Evolutionary conservation across 2,888 invertebrate species (phyloP).

Genomic region (Ceraclea dissimilis): DNA sequence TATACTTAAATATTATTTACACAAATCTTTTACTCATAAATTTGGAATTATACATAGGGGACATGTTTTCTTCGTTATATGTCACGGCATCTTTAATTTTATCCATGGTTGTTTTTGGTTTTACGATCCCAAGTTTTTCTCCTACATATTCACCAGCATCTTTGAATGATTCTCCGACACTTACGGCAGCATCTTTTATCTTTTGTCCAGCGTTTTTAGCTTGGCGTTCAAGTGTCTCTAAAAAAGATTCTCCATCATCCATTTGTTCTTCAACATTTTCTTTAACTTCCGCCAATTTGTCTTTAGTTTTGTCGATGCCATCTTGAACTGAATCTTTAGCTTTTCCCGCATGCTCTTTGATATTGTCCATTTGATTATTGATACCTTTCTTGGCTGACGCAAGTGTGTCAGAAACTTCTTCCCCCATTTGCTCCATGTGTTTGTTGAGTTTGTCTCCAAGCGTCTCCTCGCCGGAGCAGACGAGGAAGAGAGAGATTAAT

Average conservation of each 20-base stretch:
- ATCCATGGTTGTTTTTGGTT: slow-evolving; percentile 17
- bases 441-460: slow-evolving; percentile 16
- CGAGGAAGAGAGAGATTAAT: slow-evolving; percentile 11
- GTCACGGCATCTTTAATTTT: slow-evolving; percentile 15
- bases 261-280: slow-evolving; percentile 14
- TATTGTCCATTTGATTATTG: slow-evolving; percentile 7
- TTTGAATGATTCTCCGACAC: slow-evolving; percentile 21
- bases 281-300: slow-evolving; percentile 7
- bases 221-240: slow-evolving; percentile 17
- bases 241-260: slow-evolving; percentile 20
- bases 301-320: slow-evolving; percentile 9
- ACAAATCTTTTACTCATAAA: slow-evolving; percentile 16
- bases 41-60: slow-evolving; percentile 11
- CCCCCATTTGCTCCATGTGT: slow-evolving; percentile 6
- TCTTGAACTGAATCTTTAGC: slow-evolving; percentile 15
- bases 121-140: slow-evolving; percentile 21
- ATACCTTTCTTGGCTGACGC: slow-evolving; percentile 16
- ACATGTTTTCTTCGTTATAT: slow-evolving; percentile 10
- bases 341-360: slow-evolving; percentile 12
- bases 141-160: slow-evolving; percentile 22
- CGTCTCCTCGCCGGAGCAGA: slow-evolving; percentile 19
- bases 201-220: slow-evolving; percentile 20
- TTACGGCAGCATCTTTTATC: slow-evolving; percentile 18
- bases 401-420: slow-evolving; percentile 7
- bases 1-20: not conserved